Percentiles rank a stretch among this genome's conserved stretches.
Conservation (phyloP, 1,140 invertebrate genomes). For the Magallana angulata region DNA sequence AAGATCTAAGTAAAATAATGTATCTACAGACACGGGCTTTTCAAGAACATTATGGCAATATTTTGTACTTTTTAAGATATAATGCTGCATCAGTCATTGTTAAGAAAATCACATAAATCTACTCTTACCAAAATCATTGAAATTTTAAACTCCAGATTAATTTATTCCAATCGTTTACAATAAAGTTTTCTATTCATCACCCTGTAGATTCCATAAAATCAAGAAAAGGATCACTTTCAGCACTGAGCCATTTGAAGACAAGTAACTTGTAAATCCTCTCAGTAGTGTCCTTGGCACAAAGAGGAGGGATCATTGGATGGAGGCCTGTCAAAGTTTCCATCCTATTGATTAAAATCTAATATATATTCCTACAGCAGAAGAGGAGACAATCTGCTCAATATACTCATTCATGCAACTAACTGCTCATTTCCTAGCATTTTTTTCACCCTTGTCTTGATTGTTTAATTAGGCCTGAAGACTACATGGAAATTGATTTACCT, state of each 20-base stretch:
- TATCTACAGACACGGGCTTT: too few relatives aligned
- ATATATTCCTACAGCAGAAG: constrained; percentile 17
- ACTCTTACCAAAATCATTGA: too few relatives aligned
- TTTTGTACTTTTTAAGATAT: too few relatives aligned
- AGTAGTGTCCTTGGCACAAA: not conserved
- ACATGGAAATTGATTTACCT: constrained; percentile 21
- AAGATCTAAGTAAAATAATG: too few relatives aligned
- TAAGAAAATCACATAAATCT: too few relatives aligned
- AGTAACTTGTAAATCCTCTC: not conserved
- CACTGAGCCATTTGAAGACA: not conserved
- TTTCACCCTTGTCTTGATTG: constrained; percentile 1
- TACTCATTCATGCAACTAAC: constrained; percentile 1
- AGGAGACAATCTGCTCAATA: constrained; percentile 23
- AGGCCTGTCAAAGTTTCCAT: constrained; percentile 6
- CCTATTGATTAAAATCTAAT: constrained; percentile 19
- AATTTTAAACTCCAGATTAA: too few relatives aligned
- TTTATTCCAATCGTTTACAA: too few relatives aligned
- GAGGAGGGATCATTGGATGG: not conserved
- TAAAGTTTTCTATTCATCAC: too few relatives aligned
- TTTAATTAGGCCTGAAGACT: constrained; percentile 31
- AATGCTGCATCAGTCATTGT: too few relatives aligned
- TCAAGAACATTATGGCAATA: too few relatives aligned
- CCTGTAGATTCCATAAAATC: too few relatives aligned
- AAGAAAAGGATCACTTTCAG: not conserved
- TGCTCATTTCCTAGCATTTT: constrained; percentile 18